Conservation (phyloP, 1,140 invertebrate species). For the Pygmarrhopalites habei region DNA sequence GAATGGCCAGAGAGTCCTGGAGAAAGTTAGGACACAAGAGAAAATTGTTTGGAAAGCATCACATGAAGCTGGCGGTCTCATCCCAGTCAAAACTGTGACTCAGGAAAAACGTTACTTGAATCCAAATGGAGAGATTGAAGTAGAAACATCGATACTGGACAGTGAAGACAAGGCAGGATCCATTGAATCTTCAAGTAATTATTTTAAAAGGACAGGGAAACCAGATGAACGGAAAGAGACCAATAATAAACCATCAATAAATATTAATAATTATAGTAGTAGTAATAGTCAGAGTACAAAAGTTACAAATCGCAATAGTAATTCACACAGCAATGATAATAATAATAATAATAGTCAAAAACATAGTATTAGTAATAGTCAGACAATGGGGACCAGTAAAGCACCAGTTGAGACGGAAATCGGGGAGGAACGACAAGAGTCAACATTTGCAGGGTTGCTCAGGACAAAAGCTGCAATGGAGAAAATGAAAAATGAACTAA, state of each 20-base stretch:
- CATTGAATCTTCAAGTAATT: background rate
- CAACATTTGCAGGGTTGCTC: background rate
- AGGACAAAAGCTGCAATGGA: background rate
- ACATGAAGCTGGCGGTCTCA: background rate
- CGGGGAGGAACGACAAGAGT: too few species aligned
- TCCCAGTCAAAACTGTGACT: background rate
- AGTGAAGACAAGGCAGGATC: background rate
- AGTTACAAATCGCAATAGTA: background rate
- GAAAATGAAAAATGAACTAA: background rate
- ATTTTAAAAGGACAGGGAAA: background rate
- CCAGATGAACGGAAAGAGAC: too few species aligned
- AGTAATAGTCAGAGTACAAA: background rate
- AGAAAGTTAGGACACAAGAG: background rate
- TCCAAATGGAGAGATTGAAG: background rate
- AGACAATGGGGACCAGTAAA: too few species aligned
- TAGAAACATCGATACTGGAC: background rate
- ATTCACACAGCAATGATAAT: background rate
- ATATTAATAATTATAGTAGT: background rate
- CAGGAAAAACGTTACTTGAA: background rate
- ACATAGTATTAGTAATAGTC: background rate
- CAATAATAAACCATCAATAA: too few species aligned
- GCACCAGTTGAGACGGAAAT: too few species aligned
- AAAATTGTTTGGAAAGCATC: background rate
- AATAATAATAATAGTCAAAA: background rate
- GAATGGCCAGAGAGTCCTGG: background rate